Evolutionary conservation across 1,140 invertebrate species (phyloP).

Genomic region (Melanaphis sacchari): DNA sequence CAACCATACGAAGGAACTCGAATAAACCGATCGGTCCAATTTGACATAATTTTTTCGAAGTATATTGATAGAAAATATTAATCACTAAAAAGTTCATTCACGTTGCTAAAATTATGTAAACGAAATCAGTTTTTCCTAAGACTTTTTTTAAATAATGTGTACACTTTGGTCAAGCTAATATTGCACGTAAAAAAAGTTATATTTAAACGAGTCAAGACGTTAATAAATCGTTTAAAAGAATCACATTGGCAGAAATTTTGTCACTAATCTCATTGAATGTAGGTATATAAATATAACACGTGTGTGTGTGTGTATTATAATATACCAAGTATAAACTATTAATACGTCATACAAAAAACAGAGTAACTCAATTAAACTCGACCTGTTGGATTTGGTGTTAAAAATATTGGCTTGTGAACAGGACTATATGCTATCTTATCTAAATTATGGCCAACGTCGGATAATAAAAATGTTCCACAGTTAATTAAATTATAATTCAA

Average conservation of each 20-base stretch:
- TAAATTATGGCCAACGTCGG: neutral
- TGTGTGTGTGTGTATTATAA: neutral
- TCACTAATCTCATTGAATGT: slow-evolving; percentile 1
- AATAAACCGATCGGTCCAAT: neutral
- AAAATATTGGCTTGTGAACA: neutral
- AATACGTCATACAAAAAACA: slow-evolving; percentile 1
- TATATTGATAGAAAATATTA: neutral
- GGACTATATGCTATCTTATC: neutral
- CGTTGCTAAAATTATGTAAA: neutral
- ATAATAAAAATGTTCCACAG: neutral
- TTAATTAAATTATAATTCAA: slow-evolving; percentile 14
- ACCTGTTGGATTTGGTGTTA: neutral
- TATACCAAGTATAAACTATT: neutral
- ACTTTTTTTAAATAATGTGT: neutral
- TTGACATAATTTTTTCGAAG: neutral
- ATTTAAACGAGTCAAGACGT: neutral
- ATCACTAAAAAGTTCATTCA: neutral
- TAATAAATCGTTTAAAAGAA: slow-evolving; percentile 1
- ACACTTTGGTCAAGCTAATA: neutral
- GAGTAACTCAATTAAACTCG: slow-evolving; percentile 15
- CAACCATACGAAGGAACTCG: neutral
- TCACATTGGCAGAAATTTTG: neutral
- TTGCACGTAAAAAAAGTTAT: neutral
- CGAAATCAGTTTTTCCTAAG: neutral
- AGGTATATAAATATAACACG: neutral